Percentiles rank a stretch among this genome's conserved stretches.
phyloP scores from a whole-genome alignment of 2,797 vertebrate species.

The Falco berigora region DNA sequence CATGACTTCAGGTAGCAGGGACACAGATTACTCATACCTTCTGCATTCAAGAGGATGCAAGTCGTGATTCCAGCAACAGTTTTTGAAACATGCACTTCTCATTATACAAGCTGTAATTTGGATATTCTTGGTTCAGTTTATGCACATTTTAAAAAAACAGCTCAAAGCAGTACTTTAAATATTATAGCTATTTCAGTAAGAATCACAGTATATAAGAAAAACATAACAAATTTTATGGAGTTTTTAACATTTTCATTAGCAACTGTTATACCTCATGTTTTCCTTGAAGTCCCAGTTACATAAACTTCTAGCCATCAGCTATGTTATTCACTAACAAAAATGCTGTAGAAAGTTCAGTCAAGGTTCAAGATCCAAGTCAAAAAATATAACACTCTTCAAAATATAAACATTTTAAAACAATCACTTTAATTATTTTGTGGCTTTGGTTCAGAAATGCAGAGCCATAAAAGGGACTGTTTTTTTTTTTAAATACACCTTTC shows the following conservation, averaged over 20 bases:
- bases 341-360: background rate
- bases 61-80: background rate
- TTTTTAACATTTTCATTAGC: background rate
- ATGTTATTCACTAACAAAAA: background rate
- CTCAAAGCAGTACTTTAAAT: background rate
- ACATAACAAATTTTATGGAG: background rate
- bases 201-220: background rate
- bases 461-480: background rate
- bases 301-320: background rate
- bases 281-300: background rate
- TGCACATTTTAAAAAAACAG: background rate
- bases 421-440: background rate
- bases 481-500: background rate
- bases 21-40: background rate
- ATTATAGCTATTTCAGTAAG: background rate
- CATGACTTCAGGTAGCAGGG: background rate
- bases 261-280: background rate
- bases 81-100: background rate
- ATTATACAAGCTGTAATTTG: background rate
- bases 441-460: background rate
- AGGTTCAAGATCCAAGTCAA: background rate
- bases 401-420: background rate
- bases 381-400: background rate
- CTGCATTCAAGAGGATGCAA: background rate
- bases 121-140: background rate